Conservation (phyloP, 2,797 vertebrate species). For the Prionace glauca region DNA sequence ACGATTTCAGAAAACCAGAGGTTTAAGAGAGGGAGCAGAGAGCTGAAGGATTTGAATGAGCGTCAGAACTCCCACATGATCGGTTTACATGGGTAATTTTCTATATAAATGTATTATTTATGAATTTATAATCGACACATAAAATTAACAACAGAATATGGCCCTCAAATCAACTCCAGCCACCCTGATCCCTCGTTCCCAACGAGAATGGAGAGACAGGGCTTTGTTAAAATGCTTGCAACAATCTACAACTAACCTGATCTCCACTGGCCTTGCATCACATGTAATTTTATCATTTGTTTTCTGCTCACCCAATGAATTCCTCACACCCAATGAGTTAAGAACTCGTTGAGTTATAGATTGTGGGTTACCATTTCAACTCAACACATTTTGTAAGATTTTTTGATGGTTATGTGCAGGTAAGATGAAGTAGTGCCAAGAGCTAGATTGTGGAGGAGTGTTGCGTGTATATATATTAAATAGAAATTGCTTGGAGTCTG, state of each 20-base stretch:
- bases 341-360: neutral
- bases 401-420: neutral
- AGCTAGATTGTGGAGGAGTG: neutral
- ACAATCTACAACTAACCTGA: neutral
- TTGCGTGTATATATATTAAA: neutral
- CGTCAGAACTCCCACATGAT: neutral
- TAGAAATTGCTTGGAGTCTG: neutral
- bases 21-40: neutral
- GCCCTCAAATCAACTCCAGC: neutral
- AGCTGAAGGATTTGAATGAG: neutral
- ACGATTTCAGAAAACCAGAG: neutral
- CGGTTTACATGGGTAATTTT: neutral
- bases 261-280: neutral
- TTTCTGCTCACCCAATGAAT: neutral
- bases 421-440: neutral
- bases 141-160: neutral
- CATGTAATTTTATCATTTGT: neutral
- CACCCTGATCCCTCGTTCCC: neutral
- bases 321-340: neutral
- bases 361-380: neutral
- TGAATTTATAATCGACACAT: neutral
- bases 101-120: neutral
- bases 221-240: neutral
- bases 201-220: neutral
- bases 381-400: neutral